Conservation (phyloP, 2,888 invertebrate genomes). For the Scaptomyza tumidula region DNA sequence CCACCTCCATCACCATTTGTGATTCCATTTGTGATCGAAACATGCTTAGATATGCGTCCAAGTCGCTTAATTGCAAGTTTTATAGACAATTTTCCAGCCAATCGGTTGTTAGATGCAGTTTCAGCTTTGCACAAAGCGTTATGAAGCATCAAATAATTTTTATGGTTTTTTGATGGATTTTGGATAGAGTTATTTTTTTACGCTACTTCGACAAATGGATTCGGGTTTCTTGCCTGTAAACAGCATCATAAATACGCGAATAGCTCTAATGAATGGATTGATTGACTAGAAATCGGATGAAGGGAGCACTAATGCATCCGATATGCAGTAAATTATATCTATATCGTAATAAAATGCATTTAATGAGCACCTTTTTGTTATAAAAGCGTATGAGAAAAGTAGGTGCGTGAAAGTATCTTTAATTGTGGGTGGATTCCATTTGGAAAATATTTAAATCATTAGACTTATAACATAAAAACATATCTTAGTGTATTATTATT, state of each 20-base stretch:
- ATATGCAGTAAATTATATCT: conserved; percentile 42
- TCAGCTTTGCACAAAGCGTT: conserved; percentile 33
- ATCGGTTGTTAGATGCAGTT: conserved; percentile 38
- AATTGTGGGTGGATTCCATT: neutral
- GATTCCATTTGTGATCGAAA: conserved; percentile 40
- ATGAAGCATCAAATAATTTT: conserved; percentile 52
- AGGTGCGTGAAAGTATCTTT: conserved; percentile 23
- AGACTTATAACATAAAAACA: too few relatives aligned
- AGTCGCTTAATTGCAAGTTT: conserved; percentile 75
- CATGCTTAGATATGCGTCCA: conserved; percentile 72
- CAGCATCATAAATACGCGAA: conserved; percentile 63
- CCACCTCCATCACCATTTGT: conserved; percentile 8
- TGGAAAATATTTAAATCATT: too few relatives aligned
- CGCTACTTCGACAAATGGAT: conserved; percentile 12
- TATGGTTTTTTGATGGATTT: conserved; percentile 59
- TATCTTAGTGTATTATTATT: too few relatives aligned
- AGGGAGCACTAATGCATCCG: conserved; percentile 28
- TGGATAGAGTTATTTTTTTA: conserved; percentile 43
- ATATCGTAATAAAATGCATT: conserved; percentile 16
- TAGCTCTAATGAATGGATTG: conserved; percentile 48
- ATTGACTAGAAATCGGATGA: conserved; percentile 27
- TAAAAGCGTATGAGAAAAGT: too few relatives aligned
- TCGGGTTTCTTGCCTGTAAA: conserved; percentile 49
- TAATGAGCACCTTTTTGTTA: conserved; percentile 23
- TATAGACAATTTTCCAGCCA: conserved; percentile 67